These are phyloP conservation scores for Chloroclystis v-ata DNA, from an alignment of 2,888 invertebrate genomes.

Conservation along the genomic window DNA sequence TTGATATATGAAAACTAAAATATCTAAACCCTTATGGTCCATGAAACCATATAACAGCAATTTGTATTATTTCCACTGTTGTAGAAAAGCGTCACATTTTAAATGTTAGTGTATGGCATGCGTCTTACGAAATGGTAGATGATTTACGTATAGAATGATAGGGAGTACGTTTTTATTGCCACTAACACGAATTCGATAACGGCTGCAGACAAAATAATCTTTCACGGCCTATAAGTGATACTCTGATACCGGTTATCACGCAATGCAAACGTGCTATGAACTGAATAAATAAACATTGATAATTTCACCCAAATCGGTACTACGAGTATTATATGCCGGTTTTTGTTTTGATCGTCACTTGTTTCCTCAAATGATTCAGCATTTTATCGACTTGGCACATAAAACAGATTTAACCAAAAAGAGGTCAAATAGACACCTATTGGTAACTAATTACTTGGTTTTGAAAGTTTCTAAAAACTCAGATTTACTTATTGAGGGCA, in stretches of 20 bases:
- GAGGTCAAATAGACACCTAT: too few relatives aligned
- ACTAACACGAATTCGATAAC: neutral
- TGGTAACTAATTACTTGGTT: too few relatives aligned
- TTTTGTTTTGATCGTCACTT: neutral
- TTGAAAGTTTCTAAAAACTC: too few relatives aligned
- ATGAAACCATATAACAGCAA: constrained; percentile 33
- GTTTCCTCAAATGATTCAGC: neutral
- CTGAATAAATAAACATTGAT: neutral
- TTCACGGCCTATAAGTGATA: neutral
- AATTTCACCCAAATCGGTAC: neutral
- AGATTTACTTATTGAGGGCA: too few relatives aligned
- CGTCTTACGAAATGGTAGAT: constrained; percentile 19
- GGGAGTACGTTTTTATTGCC: constrained; percentile 13
- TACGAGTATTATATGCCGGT: neutral
- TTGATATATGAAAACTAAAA: neutral
- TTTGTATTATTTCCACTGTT: constrained; percentile 31
- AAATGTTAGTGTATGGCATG: constrained; percentile 19
- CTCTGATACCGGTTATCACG: neutral
- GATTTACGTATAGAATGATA: constrained; percentile 9
- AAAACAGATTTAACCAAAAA: too few relatives aligned
- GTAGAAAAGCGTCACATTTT: constrained; percentile 28
- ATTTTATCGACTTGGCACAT: too few relatives aligned
- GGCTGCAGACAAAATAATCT: neutral
- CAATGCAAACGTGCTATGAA: neutral
- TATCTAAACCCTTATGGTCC: constrained; percentile 7